A percentile compares a stretch with the other conserved stretches of the same genome.
Conservation (phyloP, 2,888 invertebrate genomes). For the Uloborus plumipes region DNA sequence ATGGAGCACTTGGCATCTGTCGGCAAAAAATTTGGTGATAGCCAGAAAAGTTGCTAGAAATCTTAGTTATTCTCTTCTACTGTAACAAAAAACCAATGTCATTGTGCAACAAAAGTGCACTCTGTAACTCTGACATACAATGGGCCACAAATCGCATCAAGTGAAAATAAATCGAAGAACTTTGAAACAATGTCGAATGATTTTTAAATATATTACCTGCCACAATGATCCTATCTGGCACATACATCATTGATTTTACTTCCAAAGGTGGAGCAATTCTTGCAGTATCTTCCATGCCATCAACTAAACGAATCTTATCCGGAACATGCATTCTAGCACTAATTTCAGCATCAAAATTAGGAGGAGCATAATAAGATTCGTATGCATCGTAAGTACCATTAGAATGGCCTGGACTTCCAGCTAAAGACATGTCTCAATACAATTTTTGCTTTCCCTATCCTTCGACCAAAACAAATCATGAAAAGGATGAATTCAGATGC, state of each 20-base stretch:
- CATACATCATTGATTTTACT: constrained; percentile 79
- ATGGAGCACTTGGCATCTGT: no score
- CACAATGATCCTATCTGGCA: constrained; percentile 92
- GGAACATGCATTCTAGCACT: constrained; percentile 87
- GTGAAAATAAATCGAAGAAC: no score
- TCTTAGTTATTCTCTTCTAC: no score
- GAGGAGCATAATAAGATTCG: constrained; percentile 76
- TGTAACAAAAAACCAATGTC: no score
- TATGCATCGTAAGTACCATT: constrained; percentile 34
- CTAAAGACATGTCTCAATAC: constrained; percentile 2
- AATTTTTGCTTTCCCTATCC: background rate
- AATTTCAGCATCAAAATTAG: constrained; percentile 83
- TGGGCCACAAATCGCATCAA: no score
- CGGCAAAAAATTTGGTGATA: no score
- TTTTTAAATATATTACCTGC: constrained; percentile 77
- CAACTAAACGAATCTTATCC: constrained; percentile 81
- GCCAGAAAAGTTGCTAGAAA: no score
- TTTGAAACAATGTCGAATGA: no score
- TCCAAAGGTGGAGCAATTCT: constrained; percentile 22
- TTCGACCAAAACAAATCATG: background rate
- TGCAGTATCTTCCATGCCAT: constrained; percentile 53
- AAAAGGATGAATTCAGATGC: background rate
- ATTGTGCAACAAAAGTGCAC: no score
- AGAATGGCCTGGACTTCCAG: constrained; percentile 49
- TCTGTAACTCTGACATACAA: no score